Percentiles rank a stretch among this genome's conserved stretches.
Conservation (phyloP, 35 echinoderm and acorn worm genomes). For the Stichopus chloronotus region DNA sequence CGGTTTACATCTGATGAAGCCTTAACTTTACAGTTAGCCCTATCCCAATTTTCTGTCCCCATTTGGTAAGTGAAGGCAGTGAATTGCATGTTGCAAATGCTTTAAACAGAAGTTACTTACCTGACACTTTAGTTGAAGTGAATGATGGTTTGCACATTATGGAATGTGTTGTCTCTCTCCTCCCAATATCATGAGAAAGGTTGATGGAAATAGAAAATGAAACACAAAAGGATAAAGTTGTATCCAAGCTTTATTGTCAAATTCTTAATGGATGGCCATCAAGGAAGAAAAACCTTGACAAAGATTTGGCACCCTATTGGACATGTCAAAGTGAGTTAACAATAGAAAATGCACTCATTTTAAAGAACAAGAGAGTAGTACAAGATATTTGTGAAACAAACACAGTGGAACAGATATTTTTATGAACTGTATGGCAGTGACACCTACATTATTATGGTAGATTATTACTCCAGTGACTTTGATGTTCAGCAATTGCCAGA, state of each 20-base stretch:
- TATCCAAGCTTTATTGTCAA: constrained; percentile 39
- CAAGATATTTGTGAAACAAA: constrained; percentile 63
- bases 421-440: neutral
- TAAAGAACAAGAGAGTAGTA: constrained; percentile 34
- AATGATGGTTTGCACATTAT: constrained; percentile 29
- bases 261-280: constrained; percentile 74
- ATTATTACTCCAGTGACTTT: constrained; percentile 35
- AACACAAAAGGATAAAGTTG: constrained; percentile 52
- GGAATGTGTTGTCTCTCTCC: constrained; percentile 21
- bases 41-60: no score
- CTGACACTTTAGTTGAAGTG: neutral
- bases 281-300: constrained; percentile 12
- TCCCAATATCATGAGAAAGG: constrained; percentile 30
- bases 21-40: no score
- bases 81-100: neutral
- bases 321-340: constrained; percentile 65
- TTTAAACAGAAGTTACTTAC: neutral
- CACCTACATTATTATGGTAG: neutral
- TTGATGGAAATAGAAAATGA: constrained; percentile 30
- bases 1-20: no score
- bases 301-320: constrained; percentile 52
- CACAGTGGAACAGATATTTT: neutral
- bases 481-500: neutral
- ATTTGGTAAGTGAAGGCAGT: no score
- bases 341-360: constrained; percentile 57